Base-by-base conservation (phyloP, 2,888 invertebrate species). In the Pyrochroa serraticornis region DNA sequence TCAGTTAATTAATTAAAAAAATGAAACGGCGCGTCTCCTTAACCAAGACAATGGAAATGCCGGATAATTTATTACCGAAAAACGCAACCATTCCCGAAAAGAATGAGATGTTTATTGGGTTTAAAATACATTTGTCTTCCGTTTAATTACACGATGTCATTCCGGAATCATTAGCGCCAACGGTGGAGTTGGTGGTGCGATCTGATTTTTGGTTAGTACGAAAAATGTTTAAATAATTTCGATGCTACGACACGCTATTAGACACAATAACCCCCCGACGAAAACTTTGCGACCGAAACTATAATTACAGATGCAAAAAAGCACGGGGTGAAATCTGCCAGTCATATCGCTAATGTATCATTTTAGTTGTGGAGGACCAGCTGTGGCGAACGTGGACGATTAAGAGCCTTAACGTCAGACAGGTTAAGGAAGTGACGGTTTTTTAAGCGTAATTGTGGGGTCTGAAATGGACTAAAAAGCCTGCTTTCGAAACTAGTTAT, bases 341-440 rank as follows among this genome's bases (percentile, higher is more conserved):
- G 77, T 77, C 77, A 77, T 73, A 76, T 67, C 68, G 69, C 70
- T 76, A 76, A 77, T 77, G 76, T 76, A 75, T 75, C 74, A 75
- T 76, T 76, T 76, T 73, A 72, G 71, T 71, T 75, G 70, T 73
- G 58, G 59, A 67, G 68, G 67, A 69, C 72, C 76, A 75, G 76
- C 74, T 76, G 75, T 69, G 67, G n/a, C 66, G 50, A 46, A 60
- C 50, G 53, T 58, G 56, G 56, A 62, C 69, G 62, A 71, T 67
- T 65, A 52, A 67, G 65, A 64, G 58, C 73, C 70, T 67, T 73
- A 72, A 63, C 51, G 47, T 45, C 35, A 45, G 22, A 39, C 38
- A 38, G 37, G 41, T 47, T 69, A 66, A 44, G 63, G 60, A 54
- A 56, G 54, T 9, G 32, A 42, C 36, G 64, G 69, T 70, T 67